Percentiles rank a stretch among this genome's conserved stretches.
Evolutionary conservation across 2,888 invertebrate genomes (phyloP).

Genomic region (Caradrina clavipalpis): DNA sequence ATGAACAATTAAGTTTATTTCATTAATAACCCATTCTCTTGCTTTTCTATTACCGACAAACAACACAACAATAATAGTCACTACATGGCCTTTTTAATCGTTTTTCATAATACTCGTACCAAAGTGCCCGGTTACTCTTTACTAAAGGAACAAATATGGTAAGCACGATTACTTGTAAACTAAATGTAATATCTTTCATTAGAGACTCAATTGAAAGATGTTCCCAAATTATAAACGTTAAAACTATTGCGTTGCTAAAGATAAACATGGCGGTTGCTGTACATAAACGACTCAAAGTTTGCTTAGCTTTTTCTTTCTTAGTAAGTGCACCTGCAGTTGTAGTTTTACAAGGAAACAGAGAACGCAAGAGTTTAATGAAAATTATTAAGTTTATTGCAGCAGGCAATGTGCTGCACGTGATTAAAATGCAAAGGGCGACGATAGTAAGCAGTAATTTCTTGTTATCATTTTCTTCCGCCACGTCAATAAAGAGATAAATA

Average conservation of each 20-base stretch:
- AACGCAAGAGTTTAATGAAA: slow-evolving; percentile 17
- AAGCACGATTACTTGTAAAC: slow-evolving; percentile 24
- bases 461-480: not conserved
- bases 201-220: not conserved
- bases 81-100: slow-evolving; percentile 6
- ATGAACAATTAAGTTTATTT: not conserved
- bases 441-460: not conserved
- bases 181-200: slow-evolving; percentile 12
- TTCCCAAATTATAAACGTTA: slow-evolving; percentile 37
- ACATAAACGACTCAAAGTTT: slow-evolving; percentile 35
- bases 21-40: too few species aligned
- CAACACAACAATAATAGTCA: slow-evolving; percentile 17
- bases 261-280: slow-evolving; percentile 27
- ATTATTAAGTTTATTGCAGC: slow-evolving; percentile 12
- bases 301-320: slow-evolving; percentile 11
- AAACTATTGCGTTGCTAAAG: slow-evolving; percentile 23
- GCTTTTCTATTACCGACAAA: slow-evolving; percentile 1
- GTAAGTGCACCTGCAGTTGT: not conserved
- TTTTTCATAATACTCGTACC: slow-evolving; percentile 27
- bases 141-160: slow-evolving; percentile 31
- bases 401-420: slow-evolving; percentile 16
- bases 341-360: slow-evolving; percentile 19
- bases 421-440: not conserved
- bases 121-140: slow-evolving; percentile 34
- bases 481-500: not conserved